Percentiles rank a stretch among this genome's conserved stretches.
Evolutionary conservation across 1,140 invertebrate species (phyloP).

Genomic region (Lycorma delicatula): DNA sequence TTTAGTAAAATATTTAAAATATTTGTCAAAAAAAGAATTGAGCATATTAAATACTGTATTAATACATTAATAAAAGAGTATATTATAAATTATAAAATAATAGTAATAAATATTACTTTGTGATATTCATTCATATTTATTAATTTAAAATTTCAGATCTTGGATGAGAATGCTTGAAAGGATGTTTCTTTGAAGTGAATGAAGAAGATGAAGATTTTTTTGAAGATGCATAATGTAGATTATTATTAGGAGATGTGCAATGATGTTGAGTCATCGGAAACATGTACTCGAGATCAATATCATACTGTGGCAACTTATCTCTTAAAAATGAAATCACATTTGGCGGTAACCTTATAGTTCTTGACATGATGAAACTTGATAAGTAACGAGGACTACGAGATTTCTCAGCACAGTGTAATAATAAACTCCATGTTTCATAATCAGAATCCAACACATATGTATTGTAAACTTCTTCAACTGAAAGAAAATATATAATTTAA

Average conservation of each 20-base stretch:
- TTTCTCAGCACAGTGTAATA: constrained; percentile 79
- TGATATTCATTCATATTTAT: too few relatives aligned
- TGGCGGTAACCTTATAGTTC: constrained; percentile 46
- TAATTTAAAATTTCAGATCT: too few relatives aligned
- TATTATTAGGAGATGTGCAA: constrained; percentile 37
- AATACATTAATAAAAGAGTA: too few relatives aligned
- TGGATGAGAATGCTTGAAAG: too few relatives aligned
- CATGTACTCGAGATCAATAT: constrained; percentile 72
- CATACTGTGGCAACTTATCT: constrained; percentile 50
- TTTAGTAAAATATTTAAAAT: too few relatives aligned
- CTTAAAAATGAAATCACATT: constrained; percentile 51
- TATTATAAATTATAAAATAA: too few relatives aligned
- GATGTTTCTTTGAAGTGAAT: too few relatives aligned
- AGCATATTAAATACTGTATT: too few relatives aligned
- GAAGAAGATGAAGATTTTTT: too few relatives aligned
- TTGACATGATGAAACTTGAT: constrained; percentile 72
- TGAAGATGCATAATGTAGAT: constrained; percentile 26
- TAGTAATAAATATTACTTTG: too few relatives aligned
- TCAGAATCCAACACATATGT: constrained; percentile 78
- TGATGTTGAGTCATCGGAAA: constrained; percentile 67
- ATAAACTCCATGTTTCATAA: constrained; percentile 63
- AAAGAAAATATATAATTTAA: constrained; percentile 25
- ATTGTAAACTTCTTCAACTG: constrained; percentile 83
- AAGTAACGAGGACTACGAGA: constrained; percentile 66
- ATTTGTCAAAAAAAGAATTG: too few relatives aligned